A percentile compares a stretch with the other conserved stretches of the same genome.
Conservation (phyloP, 2,113 vertebrate genomes). For the Chlorodrepanis virens region DNA sequence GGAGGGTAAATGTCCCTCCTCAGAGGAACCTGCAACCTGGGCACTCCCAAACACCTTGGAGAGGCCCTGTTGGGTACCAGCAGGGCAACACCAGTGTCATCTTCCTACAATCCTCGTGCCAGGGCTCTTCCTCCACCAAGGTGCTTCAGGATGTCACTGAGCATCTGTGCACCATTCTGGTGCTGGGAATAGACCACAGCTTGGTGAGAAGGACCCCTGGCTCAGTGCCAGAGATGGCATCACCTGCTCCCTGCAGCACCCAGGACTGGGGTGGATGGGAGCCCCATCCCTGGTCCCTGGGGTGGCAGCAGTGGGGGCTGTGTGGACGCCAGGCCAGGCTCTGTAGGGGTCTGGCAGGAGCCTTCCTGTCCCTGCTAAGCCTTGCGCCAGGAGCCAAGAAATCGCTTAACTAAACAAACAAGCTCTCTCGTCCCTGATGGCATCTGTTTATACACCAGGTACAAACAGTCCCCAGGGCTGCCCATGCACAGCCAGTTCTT, state of each 20-base stretch:
- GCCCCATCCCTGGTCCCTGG: not conserved
- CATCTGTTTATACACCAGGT: constrained; percentile 11
- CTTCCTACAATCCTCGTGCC: not conserved
- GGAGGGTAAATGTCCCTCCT: not conserved
- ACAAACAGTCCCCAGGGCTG: not conserved
- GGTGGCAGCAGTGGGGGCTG: not conserved
- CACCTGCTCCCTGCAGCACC: not conserved
- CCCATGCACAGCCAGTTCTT: not conserved
- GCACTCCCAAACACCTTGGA: not conserved
- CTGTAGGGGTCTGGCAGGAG: not conserved
- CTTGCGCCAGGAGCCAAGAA: not conserved
- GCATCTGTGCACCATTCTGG: not conserved
- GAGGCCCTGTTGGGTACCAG: fast-evolving
- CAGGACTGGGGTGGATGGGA: not conserved
- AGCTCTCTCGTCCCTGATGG: not conserved
- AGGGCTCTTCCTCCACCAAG: not conserved
- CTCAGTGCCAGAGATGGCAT: not conserved
- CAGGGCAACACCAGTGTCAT: not conserved
- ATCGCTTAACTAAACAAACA: constrained; percentile 50
- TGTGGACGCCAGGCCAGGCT: not conserved
- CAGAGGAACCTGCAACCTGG: not conserved
- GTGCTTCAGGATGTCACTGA: not conserved
- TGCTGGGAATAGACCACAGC: not conserved
- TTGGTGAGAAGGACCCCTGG: not conserved
- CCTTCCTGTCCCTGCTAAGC: not conserved